These are phyloP conservation scores for Dermatemys mawii DNA, from an alignment of 2,113 vertebrate species.

Conservation along the genomic window DNA sequence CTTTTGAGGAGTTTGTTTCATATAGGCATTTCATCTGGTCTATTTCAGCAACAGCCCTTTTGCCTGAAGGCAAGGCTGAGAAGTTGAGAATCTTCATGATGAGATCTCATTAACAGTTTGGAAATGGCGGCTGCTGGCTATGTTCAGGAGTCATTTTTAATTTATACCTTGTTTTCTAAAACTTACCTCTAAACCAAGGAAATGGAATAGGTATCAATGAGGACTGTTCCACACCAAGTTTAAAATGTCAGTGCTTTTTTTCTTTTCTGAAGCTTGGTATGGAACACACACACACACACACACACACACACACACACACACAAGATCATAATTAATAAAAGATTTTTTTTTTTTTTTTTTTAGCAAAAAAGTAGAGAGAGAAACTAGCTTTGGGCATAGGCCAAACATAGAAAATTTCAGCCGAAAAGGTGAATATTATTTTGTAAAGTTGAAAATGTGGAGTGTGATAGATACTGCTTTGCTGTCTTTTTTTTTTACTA, in stretches of 20 bases:
- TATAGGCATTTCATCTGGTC: not conserved
- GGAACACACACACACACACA: too few relatives aligned
- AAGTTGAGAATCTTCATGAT: not conserved
- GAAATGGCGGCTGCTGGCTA: not conserved
- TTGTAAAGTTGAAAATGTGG: not conserved
- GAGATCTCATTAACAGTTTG: not conserved
- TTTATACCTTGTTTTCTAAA: too few relatives aligned
- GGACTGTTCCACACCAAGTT: not conserved
- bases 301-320: too few relatives aligned
- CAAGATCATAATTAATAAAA: too few relatives aligned
- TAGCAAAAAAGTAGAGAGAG: not conserved
- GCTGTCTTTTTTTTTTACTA: not conserved
- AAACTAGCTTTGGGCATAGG: not conserved
- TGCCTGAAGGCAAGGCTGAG: too few relatives aligned
- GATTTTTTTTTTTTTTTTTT: too few relatives aligned
- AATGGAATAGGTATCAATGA: not conserved
- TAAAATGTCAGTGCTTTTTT: not conserved
- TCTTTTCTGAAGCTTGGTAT: accelerated
- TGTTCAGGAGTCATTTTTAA: not conserved
- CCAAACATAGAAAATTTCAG: not conserved
- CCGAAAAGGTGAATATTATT: not conserved
- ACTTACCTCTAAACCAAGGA: not conserved
- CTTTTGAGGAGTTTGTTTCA: not conserved
- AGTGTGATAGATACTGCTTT: not conserved
- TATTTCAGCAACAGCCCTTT: not conserved